These are phyloP conservation scores for Arenaria interpres DNA, from an alignment of 2,113 vertebrate species.

Conservation along the genomic window DNA sequence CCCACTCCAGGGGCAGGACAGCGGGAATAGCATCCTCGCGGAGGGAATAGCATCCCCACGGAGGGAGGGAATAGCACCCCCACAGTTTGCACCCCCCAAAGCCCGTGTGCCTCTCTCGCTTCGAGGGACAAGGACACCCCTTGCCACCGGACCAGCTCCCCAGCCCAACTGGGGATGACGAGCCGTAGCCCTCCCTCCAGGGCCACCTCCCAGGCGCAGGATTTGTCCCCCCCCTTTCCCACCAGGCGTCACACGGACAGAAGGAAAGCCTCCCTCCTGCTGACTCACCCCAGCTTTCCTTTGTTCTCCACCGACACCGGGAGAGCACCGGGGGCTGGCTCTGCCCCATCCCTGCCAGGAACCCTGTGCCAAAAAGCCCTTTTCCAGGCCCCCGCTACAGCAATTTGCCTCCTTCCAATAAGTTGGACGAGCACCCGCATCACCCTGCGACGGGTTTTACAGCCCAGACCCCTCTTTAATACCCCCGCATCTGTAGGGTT, in stretches of 20 bases:
- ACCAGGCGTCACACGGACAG: neutral
- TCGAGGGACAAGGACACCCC: rapidly evolving
- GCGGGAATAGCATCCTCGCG: neutral
- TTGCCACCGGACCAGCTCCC: rapidly evolving
- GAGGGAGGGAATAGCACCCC: neutral
- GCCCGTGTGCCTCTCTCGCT: rapidly evolving
- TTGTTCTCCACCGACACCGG: neutral
- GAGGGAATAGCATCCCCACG: rapidly evolving
- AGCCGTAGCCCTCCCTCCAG: neutral
- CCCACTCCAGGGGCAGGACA: neutral
- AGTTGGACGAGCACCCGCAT: neutral
- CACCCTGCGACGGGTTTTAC: neutral
- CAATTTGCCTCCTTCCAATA: neutral
- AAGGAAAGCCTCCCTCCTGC: conserved; percentile 2
- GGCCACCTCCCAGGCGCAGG: neutral
- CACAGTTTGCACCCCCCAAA: neutral
- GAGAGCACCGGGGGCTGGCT: neutral
- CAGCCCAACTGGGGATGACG: neutral
- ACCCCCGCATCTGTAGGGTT: neutral
- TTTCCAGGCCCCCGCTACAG: neutral
- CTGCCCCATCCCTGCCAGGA: rapidly evolving
- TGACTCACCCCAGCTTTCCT: conserved; percentile 48
- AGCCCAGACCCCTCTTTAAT: neutral
- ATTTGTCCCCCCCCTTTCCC: neutral
- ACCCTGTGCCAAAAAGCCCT: neutral